Percentiles rank a stretch among this genome's conserved stretches.
Evolutionary conservation across 2,797 vertebrate species (phyloP).

Genomic region (Sphaeramia orbicularis): DNA sequence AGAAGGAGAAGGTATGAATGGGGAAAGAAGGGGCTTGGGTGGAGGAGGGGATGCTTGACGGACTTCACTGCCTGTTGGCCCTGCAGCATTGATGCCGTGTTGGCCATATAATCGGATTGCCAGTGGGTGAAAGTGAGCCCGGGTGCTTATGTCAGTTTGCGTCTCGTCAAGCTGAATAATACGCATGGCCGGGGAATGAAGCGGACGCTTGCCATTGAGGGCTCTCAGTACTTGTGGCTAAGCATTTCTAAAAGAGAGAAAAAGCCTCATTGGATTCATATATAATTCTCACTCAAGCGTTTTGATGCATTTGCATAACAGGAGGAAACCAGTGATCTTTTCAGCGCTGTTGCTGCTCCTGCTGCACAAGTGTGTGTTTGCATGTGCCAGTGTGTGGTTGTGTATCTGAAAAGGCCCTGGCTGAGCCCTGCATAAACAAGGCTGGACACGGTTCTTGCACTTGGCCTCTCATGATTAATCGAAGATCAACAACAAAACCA

Average conservation of each 20-base stretch:
- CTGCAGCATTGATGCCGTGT: slow-evolving; percentile 91
- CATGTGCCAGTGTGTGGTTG: slow-evolving; percentile 57
- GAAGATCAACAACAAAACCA: slow-evolving; percentile 70
- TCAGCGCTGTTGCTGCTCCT: slow-evolving; percentile 76
- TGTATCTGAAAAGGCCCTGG: slow-evolving; percentile 35
- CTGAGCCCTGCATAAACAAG: slow-evolving; percentile 67
- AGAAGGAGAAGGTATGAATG: slow-evolving; percentile 86
- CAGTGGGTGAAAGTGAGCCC: slow-evolving; percentile 92
- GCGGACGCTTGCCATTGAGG: slow-evolving; percentile 82
- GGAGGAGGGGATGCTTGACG: slow-evolving; percentile 88
- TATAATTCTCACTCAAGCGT: slow-evolving; percentile 96
- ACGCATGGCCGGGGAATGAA: slow-evolving; percentile 89
- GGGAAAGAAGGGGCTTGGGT: slow-evolving; percentile 86
- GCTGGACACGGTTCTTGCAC: slow-evolving; percentile 71
- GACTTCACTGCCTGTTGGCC: slow-evolving; percentile 91
- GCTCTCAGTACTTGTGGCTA: slow-evolving; percentile 86
- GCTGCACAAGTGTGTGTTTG: slow-evolving; percentile 75
- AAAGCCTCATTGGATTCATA: slow-evolving; percentile 95
- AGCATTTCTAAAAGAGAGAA: slow-evolving; percentile 87
- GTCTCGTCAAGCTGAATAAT: slow-evolving; percentile 94
- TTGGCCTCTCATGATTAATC: slow-evolving; percentile 75
- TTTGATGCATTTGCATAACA: slow-evolving; percentile 90
- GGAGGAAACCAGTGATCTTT: slow-evolving; percentile 82
- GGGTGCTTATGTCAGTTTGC: slow-evolving; percentile 97
- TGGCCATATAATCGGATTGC: slow-evolving; percentile 97